Evolutionary conservation across 2,888 invertebrate species (phyloP).

Genomic region (Plusia festucae): DNA sequence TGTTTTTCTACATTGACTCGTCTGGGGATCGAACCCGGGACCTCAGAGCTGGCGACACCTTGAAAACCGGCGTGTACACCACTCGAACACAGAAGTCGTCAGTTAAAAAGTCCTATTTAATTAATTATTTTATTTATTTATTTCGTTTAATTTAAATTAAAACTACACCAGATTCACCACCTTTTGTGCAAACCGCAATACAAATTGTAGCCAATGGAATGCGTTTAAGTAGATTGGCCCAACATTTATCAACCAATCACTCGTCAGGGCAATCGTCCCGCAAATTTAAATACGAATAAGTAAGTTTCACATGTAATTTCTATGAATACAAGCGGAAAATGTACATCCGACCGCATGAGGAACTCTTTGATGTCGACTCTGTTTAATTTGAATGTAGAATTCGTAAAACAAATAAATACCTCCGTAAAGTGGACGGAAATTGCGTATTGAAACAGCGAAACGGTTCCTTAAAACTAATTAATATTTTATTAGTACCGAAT

Average conservation of each 20-base stretch:
- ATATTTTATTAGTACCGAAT: conserved; percentile 11
- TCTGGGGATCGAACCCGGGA: no score
- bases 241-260: conserved; percentile 17
- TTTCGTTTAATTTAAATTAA: no score
- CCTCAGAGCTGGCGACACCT: no score
- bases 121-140: no score
- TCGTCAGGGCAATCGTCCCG: conserved; percentile 28
- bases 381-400: conserved; percentile 46
- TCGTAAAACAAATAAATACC: conserved; percentile 35
- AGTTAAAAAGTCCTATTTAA: no score
- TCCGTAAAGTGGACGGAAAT: conserved; percentile 25
- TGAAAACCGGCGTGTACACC: no score
- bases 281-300: conserved; percentile 40
- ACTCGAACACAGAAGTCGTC: no score
- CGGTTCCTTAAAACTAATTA: conserved; percentile 13
- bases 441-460: conserved; percentile 8
- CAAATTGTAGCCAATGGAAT: not conserved
- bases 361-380: conserved; percentile 47
- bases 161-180: not conserved
- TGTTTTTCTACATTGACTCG: no score
- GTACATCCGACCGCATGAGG: conserved; percentile 30
- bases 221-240: conserved; percentile 8
- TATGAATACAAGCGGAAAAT: conserved; percentile 53
- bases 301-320: conserved; percentile 39
- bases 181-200: not conserved